Base-by-base conservation (phyloP, 2,113 vertebrate species). In the Xyliphius kryptos region DNA sequence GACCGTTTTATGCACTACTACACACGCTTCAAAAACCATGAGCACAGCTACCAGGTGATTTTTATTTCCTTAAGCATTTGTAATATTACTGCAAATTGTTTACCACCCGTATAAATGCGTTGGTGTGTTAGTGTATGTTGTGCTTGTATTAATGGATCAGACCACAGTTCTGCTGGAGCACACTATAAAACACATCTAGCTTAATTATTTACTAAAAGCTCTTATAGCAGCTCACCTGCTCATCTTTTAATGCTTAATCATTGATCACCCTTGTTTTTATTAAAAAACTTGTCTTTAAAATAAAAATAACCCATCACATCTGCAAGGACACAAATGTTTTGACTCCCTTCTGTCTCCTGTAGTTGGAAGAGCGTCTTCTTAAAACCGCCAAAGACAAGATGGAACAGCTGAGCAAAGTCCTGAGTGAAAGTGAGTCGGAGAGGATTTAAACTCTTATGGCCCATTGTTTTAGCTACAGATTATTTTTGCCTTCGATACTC, bases 351-450 rank as follows among this genome's bases (percentile, higher is more conserved):
- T 53, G 20, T 62, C 44, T 66, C 41, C 13, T 58, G 54, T 61
- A 99, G 96, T 88, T 98, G 83, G 96, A 99, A 78, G 94, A 97
- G 57, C 95, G 93, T 71, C 90, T 99, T 82, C 87, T 98, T 56
- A 98, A 97, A 89, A 98, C 95, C 63, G 96, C 96, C 89, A 98
- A 96, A 92, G 96, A 98, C 84, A 99, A 99, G 85, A 99, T 99
- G 96, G 96, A 99, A 63, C 94, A 97, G 73, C 83, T 99, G 77
- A 97, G 96, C 81, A 90, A 87, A 88, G 95, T 94, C 68, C 89
- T 99, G 61, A 92, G 90, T 80, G 88, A 90, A 89, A 87, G 95
- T 98, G 85, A 89, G 93, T 52, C 88, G 36, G 14, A 20, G 26
- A 9, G 22, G 21, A 12, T 44, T 43, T 37, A 15, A 37, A 6